phyloP scores from a whole-genome alignment of 2,888 invertebrate species.

The Sinodicranocentrus sp. region DNA sequence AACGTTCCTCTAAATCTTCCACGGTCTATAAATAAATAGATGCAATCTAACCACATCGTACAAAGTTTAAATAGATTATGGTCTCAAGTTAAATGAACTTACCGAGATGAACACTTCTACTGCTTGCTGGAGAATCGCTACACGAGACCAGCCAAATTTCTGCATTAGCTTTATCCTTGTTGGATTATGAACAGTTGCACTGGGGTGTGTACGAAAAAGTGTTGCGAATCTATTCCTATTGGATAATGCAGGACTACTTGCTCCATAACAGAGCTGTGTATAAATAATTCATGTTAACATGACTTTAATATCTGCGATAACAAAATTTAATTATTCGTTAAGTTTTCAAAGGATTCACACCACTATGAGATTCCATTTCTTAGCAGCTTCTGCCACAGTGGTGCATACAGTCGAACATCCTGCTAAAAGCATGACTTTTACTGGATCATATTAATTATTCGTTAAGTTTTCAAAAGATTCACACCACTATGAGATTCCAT shows the following conservation, averaged over 20 bases:
- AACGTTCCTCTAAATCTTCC: slow-evolving; percentile 96
- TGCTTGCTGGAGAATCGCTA: slow-evolving; percentile 98
- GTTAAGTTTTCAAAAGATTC: too few relatives aligned
- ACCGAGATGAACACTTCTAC: slow-evolving; percentile 98
- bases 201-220: slow-evolving; percentile 98
- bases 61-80: neutral
- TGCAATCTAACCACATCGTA: neutral
- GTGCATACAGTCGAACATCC: slow-evolving; percentile 99
- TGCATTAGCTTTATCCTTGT: slow-evolving; percentile 97
- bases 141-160: slow-evolving; percentile 97
- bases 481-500: slow-evolving; percentile 99
- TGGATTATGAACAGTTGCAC: slow-evolving; percentile 99
- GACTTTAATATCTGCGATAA: too few relatives aligned
- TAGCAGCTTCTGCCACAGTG: slow-evolving; percentile 98
- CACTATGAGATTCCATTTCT: slow-evolving; percentile 99
- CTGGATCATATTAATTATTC: too few relatives aligned
- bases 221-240: slow-evolving; percentile 98
- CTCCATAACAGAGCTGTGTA: slow-evolving; percentile 96
- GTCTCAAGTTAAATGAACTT: too few relatives aligned
- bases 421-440: slow-evolving; percentile 94
- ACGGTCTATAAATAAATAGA: slow-evolving; percentile 86
- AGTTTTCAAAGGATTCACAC: too few relatives aligned
- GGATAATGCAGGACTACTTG: slow-evolving; percentile 98
- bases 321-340: too few relatives aligned
- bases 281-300: neutral